Evolutionary conservation across 1,140 invertebrate genomes (phyloP).

Genomic region (Musca domestica): DNA sequence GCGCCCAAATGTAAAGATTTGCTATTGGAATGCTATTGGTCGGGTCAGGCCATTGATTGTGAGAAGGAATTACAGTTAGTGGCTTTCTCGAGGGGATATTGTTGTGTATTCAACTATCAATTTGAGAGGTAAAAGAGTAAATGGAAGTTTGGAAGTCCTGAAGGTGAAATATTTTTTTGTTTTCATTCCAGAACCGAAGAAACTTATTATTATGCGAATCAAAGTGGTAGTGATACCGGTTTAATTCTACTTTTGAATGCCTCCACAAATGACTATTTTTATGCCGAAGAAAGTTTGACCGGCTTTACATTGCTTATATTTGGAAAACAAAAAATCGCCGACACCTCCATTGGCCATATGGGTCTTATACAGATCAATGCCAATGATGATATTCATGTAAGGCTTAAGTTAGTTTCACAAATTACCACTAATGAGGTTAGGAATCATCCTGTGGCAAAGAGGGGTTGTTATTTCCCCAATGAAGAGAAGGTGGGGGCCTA

Average conservation of each 20-base stretch:
- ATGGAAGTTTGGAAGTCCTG: too few species aligned
- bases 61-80: background rate
- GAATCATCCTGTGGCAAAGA: background rate
- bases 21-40: constrained; percentile 12
- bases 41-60: background rate
- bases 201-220: background rate
- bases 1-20: constrained; percentile 12
- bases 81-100: background rate
- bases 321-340: background rate
- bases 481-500: background rate
- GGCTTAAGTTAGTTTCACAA: background rate
- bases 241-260: background rate
- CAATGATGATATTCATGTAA: background rate
- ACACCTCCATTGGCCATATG: constrained; percentile 3
- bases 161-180: too few species aligned
- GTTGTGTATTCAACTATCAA: constrained; percentile 25
- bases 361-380: background rate
- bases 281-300: background rate
- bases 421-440: background rate
- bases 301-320: constrained; percentile 16
- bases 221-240: background rate
- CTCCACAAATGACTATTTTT: constrained; percentile 10
- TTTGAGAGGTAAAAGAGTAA: background rate
- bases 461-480: constrained; percentile 19
- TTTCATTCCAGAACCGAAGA: background rate